Evolutionary conservation across 1,140 invertebrate genomes (phyloP), one percentile per base, ranked within the genome.

Genomic region (Hestina assimilis): DNA sequence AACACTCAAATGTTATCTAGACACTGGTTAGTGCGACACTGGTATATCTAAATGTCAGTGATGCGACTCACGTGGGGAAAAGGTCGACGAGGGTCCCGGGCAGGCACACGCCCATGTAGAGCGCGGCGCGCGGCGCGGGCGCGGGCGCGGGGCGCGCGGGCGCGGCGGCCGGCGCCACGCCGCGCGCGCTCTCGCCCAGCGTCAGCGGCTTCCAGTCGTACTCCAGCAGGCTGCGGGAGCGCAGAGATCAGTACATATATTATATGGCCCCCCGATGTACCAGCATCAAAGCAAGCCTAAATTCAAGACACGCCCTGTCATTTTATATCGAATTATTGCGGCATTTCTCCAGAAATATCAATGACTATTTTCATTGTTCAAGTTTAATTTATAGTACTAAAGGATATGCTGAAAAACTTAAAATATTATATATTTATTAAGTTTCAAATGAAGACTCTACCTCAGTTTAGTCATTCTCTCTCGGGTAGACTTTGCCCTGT

Each of bases 51-150:
- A 29, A 5, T 7, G 2, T 2, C 26, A 8, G 4, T 9, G n/a
- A 11, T 8, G n/a, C 28, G 9, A 48, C 40, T 48, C 31, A 83
- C 71, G 85, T 83, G 5, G 94, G 93, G 79, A 96, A 95, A 46
- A 96, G 88, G 29, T 92, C 90, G 3, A 89, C 79, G 1, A 96
- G 84, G 69, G 92, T 91, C 52, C 90, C 88, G 1, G 95, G 95
- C 68, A 96, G 84, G 82, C 93, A 93, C 28, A 97, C 93, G 17
- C 96, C 95, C 89, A 95, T 92, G 72, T 95, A 96, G 43, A 66
- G 56, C 4, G 50, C 17, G n/a, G 35, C 20, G 3, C 47, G 66
- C 6, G 60, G 59, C 6, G 54, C 57, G 35, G 31, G 3, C 47
- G 66, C 8, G 60, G 61, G 4, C 24, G 72, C 48, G 24, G 59